Evolutionary conservation across 2,797 vertebrate species (phyloP).

Genomic region (Paguma larvata): DNA sequence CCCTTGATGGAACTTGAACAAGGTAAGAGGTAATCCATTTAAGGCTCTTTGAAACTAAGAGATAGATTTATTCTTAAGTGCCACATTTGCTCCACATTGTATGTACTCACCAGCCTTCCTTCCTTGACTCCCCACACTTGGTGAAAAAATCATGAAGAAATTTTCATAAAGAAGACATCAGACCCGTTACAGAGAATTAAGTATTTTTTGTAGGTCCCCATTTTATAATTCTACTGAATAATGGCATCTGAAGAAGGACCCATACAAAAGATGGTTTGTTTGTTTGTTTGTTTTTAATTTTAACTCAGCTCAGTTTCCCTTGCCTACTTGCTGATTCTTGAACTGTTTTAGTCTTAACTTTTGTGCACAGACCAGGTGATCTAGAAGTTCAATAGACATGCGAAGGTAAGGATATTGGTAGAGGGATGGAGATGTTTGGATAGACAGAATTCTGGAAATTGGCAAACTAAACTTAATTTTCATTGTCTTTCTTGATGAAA

Average conservation of each 20-base stretch:
- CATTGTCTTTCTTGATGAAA: slow-evolving; percentile 39
- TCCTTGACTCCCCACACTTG: background rate
- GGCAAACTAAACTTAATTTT: background rate
- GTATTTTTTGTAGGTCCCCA: background rate
- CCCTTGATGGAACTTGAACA: background rate
- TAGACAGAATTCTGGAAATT: background rate
- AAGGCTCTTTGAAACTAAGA: background rate
- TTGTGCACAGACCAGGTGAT: background rate
- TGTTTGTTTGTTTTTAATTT: background rate
- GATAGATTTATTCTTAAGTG: background rate
- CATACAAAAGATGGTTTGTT: background rate
- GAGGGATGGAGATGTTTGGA: background rate
- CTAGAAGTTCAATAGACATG: background rate
- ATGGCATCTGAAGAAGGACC: background rate
- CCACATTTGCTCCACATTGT: background rate
- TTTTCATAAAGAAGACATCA: background rate
- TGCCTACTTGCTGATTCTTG: background rate
- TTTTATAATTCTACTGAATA: background rate
- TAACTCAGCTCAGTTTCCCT: background rate
- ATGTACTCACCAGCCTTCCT: background rate
- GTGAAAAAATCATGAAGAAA: background rate
- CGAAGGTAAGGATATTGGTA: background rate
- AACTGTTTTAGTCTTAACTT: background rate
- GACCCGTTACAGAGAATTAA: background rate
- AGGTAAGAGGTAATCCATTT: background rate